Evolutionary conservation across 2,888 invertebrate genomes (phyloP).

Genomic region (Caenorhabditis uteleia): DNA sequence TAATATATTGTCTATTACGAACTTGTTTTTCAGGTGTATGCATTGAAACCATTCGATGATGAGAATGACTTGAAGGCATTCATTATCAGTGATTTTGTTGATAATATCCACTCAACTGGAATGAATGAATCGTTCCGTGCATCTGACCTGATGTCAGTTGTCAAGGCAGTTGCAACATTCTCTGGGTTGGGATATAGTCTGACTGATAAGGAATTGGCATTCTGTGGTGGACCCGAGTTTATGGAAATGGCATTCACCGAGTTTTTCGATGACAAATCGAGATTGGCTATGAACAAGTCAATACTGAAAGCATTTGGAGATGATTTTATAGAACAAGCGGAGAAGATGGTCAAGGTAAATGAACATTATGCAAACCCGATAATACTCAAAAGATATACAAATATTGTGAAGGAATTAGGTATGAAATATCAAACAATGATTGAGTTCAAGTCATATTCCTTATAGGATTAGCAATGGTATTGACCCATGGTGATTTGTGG

Average conservation of each 20-base stretch:
- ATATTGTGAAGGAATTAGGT: too few species aligned
- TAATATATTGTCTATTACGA: neutral
- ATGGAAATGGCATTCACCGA: conserved; percentile 15
- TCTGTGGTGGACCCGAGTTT: conserved; percentile 10
- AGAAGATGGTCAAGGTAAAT: too few species aligned
- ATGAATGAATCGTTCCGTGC: conserved; percentile 19
- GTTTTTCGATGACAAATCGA: conserved; percentile 20
- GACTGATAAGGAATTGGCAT: conserved; percentile 12
- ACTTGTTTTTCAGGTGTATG: conserved; percentile 14
- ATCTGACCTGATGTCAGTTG: conserved; percentile 16
- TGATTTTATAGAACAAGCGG: too few species aligned
- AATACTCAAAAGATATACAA: too few species aligned
- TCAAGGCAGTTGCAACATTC: conserved; percentile 14
- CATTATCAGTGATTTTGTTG: conserved; percentile 26
- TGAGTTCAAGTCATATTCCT: too few species aligned
- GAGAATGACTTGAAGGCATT: conserved; percentile 21
- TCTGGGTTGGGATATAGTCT: conserved; percentile 21
- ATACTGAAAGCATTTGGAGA: too few species aligned
- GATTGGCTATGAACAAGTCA: too few species aligned
- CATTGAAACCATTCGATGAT: conserved; percentile 10
- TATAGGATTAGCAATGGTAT: too few species aligned
- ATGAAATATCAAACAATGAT: too few species aligned
- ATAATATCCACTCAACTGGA: conserved; percentile 8
- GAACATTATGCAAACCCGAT: too few species aligned
- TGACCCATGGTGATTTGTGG: too few species aligned